A percentile compares a stretch with the other conserved stretches of the same genome.
Conservation (phyloP, 2,888 invertebrate genomes). For the Aromia moschata region DNA sequence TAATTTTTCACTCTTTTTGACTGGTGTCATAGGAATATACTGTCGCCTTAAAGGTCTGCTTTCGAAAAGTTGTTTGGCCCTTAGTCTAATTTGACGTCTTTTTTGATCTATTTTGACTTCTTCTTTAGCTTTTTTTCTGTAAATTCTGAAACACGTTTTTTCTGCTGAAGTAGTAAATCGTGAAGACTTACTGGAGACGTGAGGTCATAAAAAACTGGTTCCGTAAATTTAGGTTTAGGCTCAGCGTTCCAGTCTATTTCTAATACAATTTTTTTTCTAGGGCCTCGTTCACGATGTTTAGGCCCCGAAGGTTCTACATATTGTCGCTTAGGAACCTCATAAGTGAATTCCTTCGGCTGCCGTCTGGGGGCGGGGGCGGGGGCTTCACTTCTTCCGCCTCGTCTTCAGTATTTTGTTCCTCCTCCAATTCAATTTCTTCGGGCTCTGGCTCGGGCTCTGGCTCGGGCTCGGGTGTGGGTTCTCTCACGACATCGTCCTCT, state of each 20-base stretch:
- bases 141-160: slow-evolving; percentile 57
- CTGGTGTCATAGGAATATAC: slow-evolving; percentile 59
- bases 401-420: slow-evolving; percentile 54
- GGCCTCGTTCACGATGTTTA: slow-evolving; percentile 55
- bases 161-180: slow-evolving; percentile 57
- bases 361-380: slow-evolving; percentile 47
- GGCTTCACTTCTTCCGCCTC: slow-evolving; percentile 48
- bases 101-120: slow-evolving; percentile 57
- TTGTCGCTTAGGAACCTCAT: slow-evolving; percentile 58
- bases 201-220: slow-evolving; percentile 50
- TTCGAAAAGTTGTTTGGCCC: slow-evolving; percentile 53
- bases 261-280: slow-evolving; percentile 45
- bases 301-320: slow-evolving; percentile 56
- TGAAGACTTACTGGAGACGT: slow-evolving; percentile 55
- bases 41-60: slow-evolving; percentile 50
- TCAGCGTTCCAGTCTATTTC: slow-evolving; percentile 16
- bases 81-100: slow-evolving; percentile 54
- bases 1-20: slow-evolving; percentile 59
- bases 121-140: slow-evolving; percentile 58
- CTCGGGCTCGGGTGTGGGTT: slow-evolving; percentile 44
- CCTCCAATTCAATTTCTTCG: slow-evolving; percentile 48
- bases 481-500: slow-evolving; percentile 62
- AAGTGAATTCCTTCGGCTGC: slow-evolving; percentile 54
- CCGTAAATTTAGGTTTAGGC: slow-evolving; percentile 24
- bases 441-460: slow-evolving; percentile 39